Evolutionary conservation across 1,140 invertebrate species (phyloP).

Genomic region (Solen grandis): DNA sequence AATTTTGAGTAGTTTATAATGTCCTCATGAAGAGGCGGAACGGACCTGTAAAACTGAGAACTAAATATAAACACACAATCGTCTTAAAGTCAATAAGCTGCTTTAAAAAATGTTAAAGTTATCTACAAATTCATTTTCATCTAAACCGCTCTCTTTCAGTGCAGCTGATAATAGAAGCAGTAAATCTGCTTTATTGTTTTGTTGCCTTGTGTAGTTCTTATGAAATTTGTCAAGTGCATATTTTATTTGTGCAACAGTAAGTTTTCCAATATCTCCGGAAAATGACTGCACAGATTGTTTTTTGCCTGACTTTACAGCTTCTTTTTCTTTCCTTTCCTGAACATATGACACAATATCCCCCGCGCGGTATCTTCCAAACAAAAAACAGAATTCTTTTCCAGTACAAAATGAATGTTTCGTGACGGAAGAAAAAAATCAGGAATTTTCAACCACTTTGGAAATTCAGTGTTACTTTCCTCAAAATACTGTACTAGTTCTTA

Average conservation of each 20-base stretch:
- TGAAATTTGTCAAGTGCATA: neutral
- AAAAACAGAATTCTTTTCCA: constrained; percentile 7
- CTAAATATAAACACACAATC: no score
- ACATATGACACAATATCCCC: constrained; percentile 13
- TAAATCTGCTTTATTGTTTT: neutral
- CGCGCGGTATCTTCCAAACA: neutral
- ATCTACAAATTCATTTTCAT: neutral
- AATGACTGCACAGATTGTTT: neutral
- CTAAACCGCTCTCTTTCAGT: neutral
- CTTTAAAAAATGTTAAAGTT: neutral
- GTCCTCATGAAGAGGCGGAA: no score
- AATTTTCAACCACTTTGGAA: constrained; percentile 1
- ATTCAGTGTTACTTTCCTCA: constrained; percentile 14
- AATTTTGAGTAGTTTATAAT: no score
- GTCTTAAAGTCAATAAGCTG: no score
- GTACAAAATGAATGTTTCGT: neutral
- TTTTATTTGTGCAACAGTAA: neutral
- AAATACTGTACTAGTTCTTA: neutral
- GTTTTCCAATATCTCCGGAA: neutral
- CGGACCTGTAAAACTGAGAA: no score
- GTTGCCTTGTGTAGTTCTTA: neutral
- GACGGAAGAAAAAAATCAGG: constrained; percentile 26
- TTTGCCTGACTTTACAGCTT: constrained; percentile 9
- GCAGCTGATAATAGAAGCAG: neutral
- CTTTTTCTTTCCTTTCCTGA: constrained; percentile 15